Base-by-base conservation (phyloP, 2,888 invertebrate species). In the Heteromurus nitidus region DNA sequence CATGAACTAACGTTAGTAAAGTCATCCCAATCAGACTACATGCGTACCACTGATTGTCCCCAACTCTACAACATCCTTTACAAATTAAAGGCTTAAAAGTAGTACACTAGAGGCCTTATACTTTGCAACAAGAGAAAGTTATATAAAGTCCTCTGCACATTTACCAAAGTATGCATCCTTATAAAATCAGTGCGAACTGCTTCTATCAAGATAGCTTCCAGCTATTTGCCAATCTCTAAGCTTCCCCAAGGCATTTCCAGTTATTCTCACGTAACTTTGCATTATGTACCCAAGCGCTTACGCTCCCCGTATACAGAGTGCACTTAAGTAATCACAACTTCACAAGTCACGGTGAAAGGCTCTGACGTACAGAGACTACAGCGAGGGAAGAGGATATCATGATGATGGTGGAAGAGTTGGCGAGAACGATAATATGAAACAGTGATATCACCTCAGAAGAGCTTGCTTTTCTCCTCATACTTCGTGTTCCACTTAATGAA, bases 401-500 rank as follows among this genome's bases (percentile, higher is more conserved):
- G 22, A 18, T 24, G 53, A 13, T 11, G 26, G 26, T 26, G 55
- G 20, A 20, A 55, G 26, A 26, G 11, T 53, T 53, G 24, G 74
- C 42, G 74, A 65, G 55, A 65, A 65, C 65, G 55, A 26, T 53
- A 76, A 62, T 77, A 69, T 69, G 69, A 77, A 70, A n/a, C n/a
- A 77, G 47, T 69, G 77, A 77, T 77, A 77, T 64, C 62, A 62
- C 58, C 26, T 47, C 74, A 42, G n/a, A n/a, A n/a, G n/a, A n/a
- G 28, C 73, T 47, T 50, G 31, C 16, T 47, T 3, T 60, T 73
- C 73, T 28, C 42, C 62, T 44, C 42, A 26, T 53, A 74, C 24
- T 65, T 31, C 64, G n/a, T 30, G 28, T 5, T n/a, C 64, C 42
- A 2, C 30, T 60, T 76, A 76, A 76, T 76, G 76, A 76, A 76